Evolutionary conservation across 2,797 vertebrate species (phyloP).

Genomic region (Myotis vivesi): DNA sequence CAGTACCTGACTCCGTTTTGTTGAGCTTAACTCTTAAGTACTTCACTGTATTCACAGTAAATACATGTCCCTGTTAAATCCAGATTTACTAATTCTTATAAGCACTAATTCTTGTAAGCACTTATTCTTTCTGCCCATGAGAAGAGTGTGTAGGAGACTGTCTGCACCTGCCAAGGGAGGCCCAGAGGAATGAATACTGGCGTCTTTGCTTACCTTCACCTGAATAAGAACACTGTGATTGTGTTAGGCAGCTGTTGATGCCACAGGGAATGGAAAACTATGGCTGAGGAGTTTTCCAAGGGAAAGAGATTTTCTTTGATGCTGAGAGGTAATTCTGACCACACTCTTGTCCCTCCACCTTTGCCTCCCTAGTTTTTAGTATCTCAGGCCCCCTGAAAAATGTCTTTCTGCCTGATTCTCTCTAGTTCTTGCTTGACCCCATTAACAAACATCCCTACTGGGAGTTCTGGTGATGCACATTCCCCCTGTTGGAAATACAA

Average conservation of each 20-base stretch:
- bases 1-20: constrained; percentile 51
- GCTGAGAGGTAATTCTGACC: not conserved
- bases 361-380: not conserved
- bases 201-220: not conserved
- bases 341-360: not conserved
- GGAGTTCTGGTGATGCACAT: not conserved
- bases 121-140: not conserved
- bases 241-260: not conserved
- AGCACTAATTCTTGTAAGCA: not conserved
- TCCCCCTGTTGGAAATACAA: not conserved
- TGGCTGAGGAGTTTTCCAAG: not conserved
- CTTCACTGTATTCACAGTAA: constrained; percentile 62
- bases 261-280: constrained; percentile 57
- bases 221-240: not conserved
- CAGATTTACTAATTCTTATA: constrained; percentile 40
- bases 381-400: not conserved
- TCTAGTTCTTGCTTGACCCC: not conserved
- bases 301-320: not conserved
- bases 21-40: constrained; percentile 67
- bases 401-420: constrained; percentile 11
- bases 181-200: rapidly evolving
- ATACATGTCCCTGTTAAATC: not conserved
- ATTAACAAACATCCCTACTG: constrained; percentile 34
- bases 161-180: constrained; percentile 6
- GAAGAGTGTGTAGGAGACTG: not conserved